A percentile compares a stretch with the other conserved stretches of the same genome.
Conservation (phyloP, 2,113 vertebrate genomes). For the Pleuronectes platessa region DNA sequence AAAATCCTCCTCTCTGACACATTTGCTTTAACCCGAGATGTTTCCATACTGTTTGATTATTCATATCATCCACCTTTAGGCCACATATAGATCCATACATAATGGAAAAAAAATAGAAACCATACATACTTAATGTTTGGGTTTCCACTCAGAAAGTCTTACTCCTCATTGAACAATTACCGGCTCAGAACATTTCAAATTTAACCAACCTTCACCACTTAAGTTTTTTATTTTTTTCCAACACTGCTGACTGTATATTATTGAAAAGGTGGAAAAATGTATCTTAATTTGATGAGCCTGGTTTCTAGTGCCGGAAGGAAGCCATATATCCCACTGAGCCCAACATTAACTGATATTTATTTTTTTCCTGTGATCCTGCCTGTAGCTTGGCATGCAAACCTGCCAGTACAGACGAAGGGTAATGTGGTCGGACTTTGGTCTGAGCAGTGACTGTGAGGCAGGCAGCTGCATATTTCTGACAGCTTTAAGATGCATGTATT, state of each 20-base stretch:
- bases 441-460: slow-evolving; percentile 71
- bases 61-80: slow-evolving; percentile 57
- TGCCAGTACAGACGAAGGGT: slow-evolving; percentile 68
- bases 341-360: slow-evolving; percentile 40
- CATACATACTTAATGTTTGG: slow-evolving; percentile 64
- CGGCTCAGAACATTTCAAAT: slow-evolving; percentile 44
- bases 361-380: slow-evolving; percentile 68
- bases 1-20: slow-evolving; percentile 31
- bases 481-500: slow-evolving; percentile 80
- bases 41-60: slow-evolving; percentile 58
- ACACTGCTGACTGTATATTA: slow-evolving; percentile 9
- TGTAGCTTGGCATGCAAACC: slow-evolving; percentile 59
- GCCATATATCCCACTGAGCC: slow-evolving; percentile 57
- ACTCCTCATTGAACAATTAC: slow-evolving; percentile 57
- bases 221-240: background rate
- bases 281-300: slow-evolving; percentile 26
- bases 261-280: background rate
- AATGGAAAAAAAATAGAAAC: slow-evolving; percentile 44
- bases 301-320: slow-evolving; percentile 34
- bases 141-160: slow-evolving; percentile 52
- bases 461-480: slow-evolving; percentile 81
- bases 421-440: slow-evolving; percentile 72
- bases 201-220: slow-evolving; percentile 37
- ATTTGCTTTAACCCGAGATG: slow-evolving; percentile 37
- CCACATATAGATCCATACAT: slow-evolving; percentile 48